Base-by-base conservation (phyloP, 2,888 invertebrate genomes). In the Arge pagana region DNA sequence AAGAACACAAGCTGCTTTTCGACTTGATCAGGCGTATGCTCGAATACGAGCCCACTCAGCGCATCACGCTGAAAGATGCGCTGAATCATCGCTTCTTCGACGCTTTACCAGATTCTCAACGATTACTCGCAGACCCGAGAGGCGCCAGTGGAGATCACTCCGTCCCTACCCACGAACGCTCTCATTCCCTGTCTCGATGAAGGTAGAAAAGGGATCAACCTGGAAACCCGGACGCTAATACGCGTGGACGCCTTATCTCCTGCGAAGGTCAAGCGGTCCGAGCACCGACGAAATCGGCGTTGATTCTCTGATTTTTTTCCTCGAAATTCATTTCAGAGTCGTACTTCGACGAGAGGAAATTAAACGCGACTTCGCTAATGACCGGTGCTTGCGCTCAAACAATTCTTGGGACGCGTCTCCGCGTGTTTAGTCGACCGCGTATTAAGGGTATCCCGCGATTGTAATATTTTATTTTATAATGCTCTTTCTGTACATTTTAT, bases 11-110 rank as follows among this genome's bases (percentile, higher is more conserved):
- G 58, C 89, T 92, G 74, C 81, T 99, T 70, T 98, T 99, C 78
- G 95, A 97, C 76, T 82, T 99, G 72, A 88, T 99, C 65, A 86
- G 89, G 68, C 87, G 89, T 77, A 98, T 99, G 98, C 81, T 99
- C 75, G 96, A 96, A 67, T 99, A 97, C 79, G 96, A 98, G 77
- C 98, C 98, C 21, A 82, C 87, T 56, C 89, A 92, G 71, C 84
- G 99, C 58, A 87, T 98, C 70, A 87, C 90, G 65, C 82, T 99
- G 66, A 82, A 82, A 53, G 95, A 97, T 67, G 93, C 96, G 11
- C 80, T 99, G 67, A 80, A 85, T 48, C 98, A 98, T 81, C 90
- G 93, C 49, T 97, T 96, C 82, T 98, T 98, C 81, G 87, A 86
- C 70, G 88, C 89, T 72, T 85, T 95, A 71, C 88, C 92, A 57